Conservation (phyloP, 2,797 vertebrate genomes). For the Heterohyrax brucei region DNA sequence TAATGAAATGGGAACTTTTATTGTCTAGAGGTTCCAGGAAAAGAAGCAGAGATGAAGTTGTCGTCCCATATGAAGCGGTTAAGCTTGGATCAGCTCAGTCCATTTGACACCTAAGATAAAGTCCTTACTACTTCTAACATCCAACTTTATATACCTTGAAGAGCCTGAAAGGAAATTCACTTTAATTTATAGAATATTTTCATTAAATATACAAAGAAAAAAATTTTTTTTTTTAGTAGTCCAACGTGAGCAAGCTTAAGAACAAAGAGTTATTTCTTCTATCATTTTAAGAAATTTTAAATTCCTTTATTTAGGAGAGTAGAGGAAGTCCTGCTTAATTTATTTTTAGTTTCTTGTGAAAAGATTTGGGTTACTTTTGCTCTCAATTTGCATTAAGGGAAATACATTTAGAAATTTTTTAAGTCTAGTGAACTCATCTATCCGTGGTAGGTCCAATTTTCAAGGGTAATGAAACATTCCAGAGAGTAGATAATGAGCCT, state of each 20-base stretch:
- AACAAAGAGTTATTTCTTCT: background rate
- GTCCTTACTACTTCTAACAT: background rate
- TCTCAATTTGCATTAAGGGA: conserved; percentile 52
- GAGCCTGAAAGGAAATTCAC: background rate
- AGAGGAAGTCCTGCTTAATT: background rate
- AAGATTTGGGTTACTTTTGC: conserved; percentile 17
- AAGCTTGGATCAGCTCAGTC: background rate
- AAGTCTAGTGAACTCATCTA: conserved; percentile 41
- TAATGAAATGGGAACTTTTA: background rate
- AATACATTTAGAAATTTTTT: conserved; percentile 34
- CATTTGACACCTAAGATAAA: background rate
- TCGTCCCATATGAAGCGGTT: background rate
- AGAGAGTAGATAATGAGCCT: conserved; percentile 11
- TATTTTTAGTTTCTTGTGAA: conserved; percentile 51
- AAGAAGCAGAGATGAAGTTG: background rate
- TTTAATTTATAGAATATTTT: conserved; percentile 4
- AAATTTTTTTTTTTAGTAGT: background rate
- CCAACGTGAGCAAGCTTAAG: background rate
- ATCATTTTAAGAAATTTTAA: conserved; percentile 16
- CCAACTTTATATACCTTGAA: background rate
- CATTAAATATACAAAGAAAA: background rate
- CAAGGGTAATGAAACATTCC: conserved; percentile 23
- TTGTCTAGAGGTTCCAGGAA: background rate
- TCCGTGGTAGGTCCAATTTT: background rate
- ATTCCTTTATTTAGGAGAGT: background rate